Evolutionary conservation across 2,888 invertebrate species (phyloP).

Genomic region (Strigamia crassipes): DNA sequence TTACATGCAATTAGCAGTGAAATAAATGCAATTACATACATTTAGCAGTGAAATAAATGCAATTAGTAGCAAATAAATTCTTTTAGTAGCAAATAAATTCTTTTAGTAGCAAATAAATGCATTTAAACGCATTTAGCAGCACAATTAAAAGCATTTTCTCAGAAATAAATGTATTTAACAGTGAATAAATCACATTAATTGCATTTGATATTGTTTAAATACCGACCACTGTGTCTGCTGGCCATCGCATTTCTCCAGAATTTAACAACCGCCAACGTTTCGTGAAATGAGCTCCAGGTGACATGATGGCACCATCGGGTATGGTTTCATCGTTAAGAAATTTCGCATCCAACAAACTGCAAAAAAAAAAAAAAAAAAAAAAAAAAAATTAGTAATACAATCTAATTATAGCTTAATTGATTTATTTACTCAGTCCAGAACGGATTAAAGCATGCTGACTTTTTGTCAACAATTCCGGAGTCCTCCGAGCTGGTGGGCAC

Average conservation of each 20-base stretch:
- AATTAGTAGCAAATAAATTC: too few species aligned
- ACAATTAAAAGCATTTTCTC: too few species aligned
- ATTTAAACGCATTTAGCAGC: too few species aligned
- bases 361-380: not conserved
- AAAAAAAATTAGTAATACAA: too few species aligned
- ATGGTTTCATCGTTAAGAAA: slow-evolving; percentile 57
- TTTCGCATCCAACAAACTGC: slow-evolving; percentile 52
- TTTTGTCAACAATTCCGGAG: not conserved
- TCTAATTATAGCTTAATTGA: not conserved
- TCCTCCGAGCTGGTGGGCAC: not conserved
- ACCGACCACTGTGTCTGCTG: slow-evolving; percentile 55
- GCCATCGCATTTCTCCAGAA: slow-evolving; percentile 56
- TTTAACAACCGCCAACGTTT: slow-evolving; percentile 59
- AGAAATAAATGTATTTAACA: too few species aligned
- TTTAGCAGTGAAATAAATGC: too few species aligned
- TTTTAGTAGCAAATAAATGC: too few species aligned
- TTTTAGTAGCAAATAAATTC: too few species aligned
- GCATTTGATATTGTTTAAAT: not conserved
- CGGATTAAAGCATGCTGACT: not conserved
- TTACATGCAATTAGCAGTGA: too few species aligned
- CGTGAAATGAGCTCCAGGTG: slow-evolving; percentile 55
- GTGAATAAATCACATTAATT: not conserved
- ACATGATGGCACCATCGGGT: slow-evolving; percentile 56
- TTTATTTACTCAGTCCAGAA: not conserved
- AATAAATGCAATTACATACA: too few species aligned